phyloP scores from a whole-genome alignment of 2,113 vertebrate genomes.

The Morone saxatilis region DNA sequence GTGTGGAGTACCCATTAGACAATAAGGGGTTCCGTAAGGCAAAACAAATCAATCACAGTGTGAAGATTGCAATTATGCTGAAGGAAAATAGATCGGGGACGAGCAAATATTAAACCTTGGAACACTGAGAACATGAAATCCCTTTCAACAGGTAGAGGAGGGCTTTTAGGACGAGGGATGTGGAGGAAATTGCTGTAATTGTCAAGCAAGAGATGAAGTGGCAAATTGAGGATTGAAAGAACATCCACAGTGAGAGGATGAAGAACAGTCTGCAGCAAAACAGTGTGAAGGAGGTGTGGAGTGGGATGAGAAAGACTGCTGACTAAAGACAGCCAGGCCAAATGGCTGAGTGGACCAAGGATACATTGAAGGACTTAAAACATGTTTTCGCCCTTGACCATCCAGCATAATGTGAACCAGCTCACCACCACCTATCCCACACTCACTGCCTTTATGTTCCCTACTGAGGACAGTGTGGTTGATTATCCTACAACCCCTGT shows the following conservation, averaged over 20 bases:
- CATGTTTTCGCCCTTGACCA: slow-evolving; percentile 41
- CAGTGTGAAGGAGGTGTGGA: slow-evolving; percentile 80
- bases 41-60: slow-evolving; percentile 33
- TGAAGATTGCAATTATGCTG: slow-evolving; percentile 2
- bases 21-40: slow-evolving; percentile 33
- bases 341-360: slow-evolving; percentile 67
- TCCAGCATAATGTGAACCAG: slow-evolving; percentile 25
- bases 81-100: slow-evolving; percentile 10
- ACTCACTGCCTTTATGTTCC: slow-evolving; percentile 30
- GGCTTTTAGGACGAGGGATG: slow-evolving; percentile 26
- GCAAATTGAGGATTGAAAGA: slow-evolving; percentile 58
- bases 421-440: slow-evolving; percentile 36
- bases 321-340: slow-evolving; percentile 69
- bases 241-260: slow-evolving; percentile 69
- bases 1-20: neutral
- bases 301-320: slow-evolving; percentile 77
- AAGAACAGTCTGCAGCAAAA: slow-evolving; percentile 72
- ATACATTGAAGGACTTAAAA: slow-evolving; percentile 46
- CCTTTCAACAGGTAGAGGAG: slow-evolving; percentile 3
- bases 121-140: slow-evolving; percentile 9
- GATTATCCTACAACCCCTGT: slow-evolving; percentile 54
- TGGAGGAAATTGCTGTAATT: slow-evolving; percentile 25
- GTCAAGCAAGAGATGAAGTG: slow-evolving; percentile 44
- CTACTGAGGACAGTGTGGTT: slow-evolving; percentile 42
- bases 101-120: slow-evolving; percentile 18